Base-by-base conservation (phyloP, 2,113 vertebrate genomes). In the Quiscalus mexicanus region DNA sequence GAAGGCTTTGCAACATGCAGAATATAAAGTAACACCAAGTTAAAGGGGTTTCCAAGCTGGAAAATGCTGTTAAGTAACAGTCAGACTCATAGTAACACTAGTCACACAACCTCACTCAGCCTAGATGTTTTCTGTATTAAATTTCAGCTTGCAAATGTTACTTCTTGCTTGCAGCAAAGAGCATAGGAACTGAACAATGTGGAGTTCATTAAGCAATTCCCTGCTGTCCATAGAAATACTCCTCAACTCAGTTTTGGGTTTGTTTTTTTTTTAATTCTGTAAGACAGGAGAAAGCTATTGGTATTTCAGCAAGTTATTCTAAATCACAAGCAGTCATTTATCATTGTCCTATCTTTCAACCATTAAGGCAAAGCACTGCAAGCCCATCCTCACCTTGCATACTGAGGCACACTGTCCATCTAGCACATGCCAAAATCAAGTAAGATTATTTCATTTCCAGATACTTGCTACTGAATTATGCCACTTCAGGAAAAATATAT, bases 71-170 rank as follows among this genome's bases (percentile, higher is more conserved):
- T 28, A 71, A 41, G 9, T 28, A 59, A 25, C 3, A 27, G 10
- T 42, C 73, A 91, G n/a, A 65, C 31, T 75, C 5, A 2, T 12
- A 52, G 27, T 13, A 82, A 82, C 11, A 22, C 47, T 44, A 78
- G 44, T 44, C 49, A 79, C 49, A 79, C 6, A 3, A 47, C 24
- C 4, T 3, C 60, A 33, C 63, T 50, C 56, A 68, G 45, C 15
- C 10, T 35, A 55, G 33, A 59, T 12, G 8, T 20, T 44, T 87
- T 94, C 22, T 73, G 41, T 37, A 58, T 37, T 77, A 45, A 62
- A 86, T 81, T 70, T 91, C 89, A 89, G 12, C 45, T 89, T 80
- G 63, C n/a, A 47, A 80, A 79, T 15, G 9, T 27, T 56, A 83
- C 31, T 53, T 71, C 42, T 75, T 87, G 37, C 59, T 86, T 74